Conservation (phyloP, 2,888 invertebrate genomes). For the Dryobotodes eremita region DNA sequence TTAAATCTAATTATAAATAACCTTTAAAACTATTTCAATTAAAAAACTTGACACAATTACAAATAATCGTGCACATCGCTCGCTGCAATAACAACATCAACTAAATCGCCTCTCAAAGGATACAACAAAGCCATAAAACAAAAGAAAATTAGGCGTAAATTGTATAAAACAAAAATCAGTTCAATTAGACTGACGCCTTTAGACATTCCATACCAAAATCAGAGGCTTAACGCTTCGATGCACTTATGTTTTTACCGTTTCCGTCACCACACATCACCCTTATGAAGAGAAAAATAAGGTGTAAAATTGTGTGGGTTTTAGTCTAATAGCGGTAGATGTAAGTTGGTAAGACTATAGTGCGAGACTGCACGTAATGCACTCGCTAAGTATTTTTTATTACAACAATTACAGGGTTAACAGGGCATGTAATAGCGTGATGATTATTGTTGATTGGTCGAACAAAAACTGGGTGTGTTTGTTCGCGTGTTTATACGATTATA, state of each 20-base stretch:
- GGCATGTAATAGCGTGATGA: constrained; percentile 79
- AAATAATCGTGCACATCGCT: background rate
- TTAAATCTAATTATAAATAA: constrained; percentile 22
- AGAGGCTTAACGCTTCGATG: constrained; percentile 74
- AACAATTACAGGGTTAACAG: constrained; percentile 82
- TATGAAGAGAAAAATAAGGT: constrained; percentile 40
- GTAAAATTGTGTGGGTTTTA: constrained; percentile 34
- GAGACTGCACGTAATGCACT: constrained; percentile 73
- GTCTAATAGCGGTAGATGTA: constrained; percentile 7
- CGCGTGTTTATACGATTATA: constrained; percentile 32
- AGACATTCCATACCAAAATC: constrained; percentile 78
- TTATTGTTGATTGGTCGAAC: constrained; percentile 79
- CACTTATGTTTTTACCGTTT: constrained; percentile 48
- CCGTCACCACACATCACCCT: constrained; percentile 6
- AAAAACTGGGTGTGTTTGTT: constrained; percentile 75
- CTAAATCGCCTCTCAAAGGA: background rate
- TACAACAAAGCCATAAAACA: constrained; percentile 47
- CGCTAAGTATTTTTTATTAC: constrained; percentile 78
- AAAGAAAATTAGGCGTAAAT: constrained; percentile 78
- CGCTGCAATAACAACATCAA: background rate
- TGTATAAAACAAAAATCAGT: constrained; percentile 77
- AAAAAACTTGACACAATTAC: constrained; percentile 23
- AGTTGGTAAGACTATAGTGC: constrained; percentile 61
- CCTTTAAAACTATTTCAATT: constrained; percentile 10
- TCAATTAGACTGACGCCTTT: constrained; percentile 80